Evolutionary conservation across 2,888 invertebrate species (phyloP).

Genomic region (Caenorhabditis imperialis): DNA sequence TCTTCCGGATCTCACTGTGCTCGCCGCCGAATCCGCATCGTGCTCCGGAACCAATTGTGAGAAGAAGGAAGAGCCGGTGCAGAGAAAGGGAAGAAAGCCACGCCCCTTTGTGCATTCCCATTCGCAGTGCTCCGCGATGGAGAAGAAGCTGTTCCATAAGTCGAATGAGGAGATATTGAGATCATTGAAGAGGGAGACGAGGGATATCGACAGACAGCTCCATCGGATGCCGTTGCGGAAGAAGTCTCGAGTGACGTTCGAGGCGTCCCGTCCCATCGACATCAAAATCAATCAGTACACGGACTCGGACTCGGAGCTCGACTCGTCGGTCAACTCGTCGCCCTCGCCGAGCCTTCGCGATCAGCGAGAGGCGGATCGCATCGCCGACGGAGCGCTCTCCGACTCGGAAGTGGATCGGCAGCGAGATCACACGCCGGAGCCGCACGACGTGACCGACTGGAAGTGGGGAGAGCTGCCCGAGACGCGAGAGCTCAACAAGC

Average conservation of each 20-base stretch:
- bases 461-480: conserved; percentile 79
- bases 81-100: conserved; percentile 20
- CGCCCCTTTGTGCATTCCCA: conserved; percentile 51
- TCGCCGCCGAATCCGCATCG: conserved; percentile 24
- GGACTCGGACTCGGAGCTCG: conserved; percentile 59
- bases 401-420: conserved; percentile 76
- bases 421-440: conserved; percentile 86
- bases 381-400: conserved; percentile 74
- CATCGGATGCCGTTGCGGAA: conserved; percentile 39
- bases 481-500: conserved; percentile 55
- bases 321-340: conserved; percentile 62
- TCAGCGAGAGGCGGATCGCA: conserved; percentile 55
- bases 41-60: conserved; percentile 17
- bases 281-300: conserved; percentile 51
- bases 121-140: conserved; percentile 44
- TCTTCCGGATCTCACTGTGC: conserved; percentile 71
- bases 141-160: conserved; percentile 42
- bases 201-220: conserved; percentile 23
- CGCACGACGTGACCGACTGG: conserved; percentile 78
- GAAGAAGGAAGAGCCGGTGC: conserved; percentile 10
- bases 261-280: conserved; percentile 47
- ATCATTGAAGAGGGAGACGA: conserved; percentile 30
- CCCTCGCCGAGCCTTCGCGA: conserved; percentile 62
- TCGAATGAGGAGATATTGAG: conserved; percentile 50
- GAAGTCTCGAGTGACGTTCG: conserved; percentile 55